Base-by-base conservation (phyloP, 2,888 invertebrate genomes). In the Morpho deidamia region DNA sequence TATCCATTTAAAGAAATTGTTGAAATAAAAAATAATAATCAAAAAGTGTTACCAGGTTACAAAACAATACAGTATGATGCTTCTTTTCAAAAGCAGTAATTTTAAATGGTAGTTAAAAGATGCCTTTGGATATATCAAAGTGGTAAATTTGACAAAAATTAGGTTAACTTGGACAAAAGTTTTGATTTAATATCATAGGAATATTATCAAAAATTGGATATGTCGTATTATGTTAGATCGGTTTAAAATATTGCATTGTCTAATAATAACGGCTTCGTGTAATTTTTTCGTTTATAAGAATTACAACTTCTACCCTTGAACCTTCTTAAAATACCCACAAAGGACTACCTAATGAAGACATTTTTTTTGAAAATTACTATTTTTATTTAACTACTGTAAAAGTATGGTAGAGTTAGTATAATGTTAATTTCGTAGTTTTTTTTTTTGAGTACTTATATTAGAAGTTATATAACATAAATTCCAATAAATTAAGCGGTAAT, bases 291-390 rank as follows among this genome's bases (percentile, higher is more conserved):
- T 52, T 55, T 46, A 45, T 53, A 44, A 50, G 50, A 37, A 46
- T 63, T 74, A 69, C 70, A 75, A 70, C 68, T 72, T 69, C 78
- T 81, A 83, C 61, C 58, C 51, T 23, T 23, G 23, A 23, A 23
- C 23, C 23, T 23, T 23, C n/a, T 76, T 71, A 71, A 77, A 72
- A 82, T 76, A 74, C 70, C 69, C 78, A 72, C 78, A 71, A 76
- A 76, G 67, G 73, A n/a, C 83, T 85, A 86, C 71, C 87, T 87
- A 87, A 82, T 65, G 80, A 77, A 81, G 83, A 81, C 72, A 70
- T 72, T 76, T 39, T n/a, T 78, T 76, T 74, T 74, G 84, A 84
- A 82, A 78, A 55, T 73, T 66, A 66, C 79, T 82, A 81, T 77
- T 74, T 74, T 71, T 62, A 74, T 62, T 74, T 68, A 69, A 64